These are phyloP conservation scores for Pteromalus puparum DNA, from an alignment of 1,140 invertebrate species.

Conservation along the genomic window DNA sequence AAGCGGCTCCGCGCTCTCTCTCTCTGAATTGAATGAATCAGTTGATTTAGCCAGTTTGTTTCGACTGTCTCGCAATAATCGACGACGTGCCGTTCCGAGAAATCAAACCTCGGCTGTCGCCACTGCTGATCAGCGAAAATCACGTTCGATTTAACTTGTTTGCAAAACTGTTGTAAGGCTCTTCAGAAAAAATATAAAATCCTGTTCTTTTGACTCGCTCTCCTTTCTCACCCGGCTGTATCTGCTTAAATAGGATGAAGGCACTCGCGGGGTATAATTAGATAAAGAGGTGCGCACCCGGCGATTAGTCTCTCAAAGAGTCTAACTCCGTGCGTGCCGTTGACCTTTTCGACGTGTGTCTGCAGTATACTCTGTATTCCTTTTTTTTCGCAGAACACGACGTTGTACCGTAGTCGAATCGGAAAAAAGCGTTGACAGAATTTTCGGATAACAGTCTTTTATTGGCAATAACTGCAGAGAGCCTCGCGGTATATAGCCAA, in stretches of 20 bases:
- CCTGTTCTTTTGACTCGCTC: background rate
- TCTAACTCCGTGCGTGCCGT: background rate
- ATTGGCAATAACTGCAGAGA: background rate
- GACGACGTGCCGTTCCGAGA: background rate
- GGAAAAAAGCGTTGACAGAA: background rate
- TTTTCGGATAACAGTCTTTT: background rate
- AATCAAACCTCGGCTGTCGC: background rate
- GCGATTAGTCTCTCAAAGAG: conserved; percentile 6
- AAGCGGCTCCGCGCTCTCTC: background rate
- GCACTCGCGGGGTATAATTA: conserved; percentile 21
- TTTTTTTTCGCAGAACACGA: background rate
- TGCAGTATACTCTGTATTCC: background rate
- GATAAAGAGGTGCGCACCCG: conserved; percentile 26
- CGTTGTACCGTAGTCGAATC: too few species aligned
- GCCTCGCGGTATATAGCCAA: background rate
- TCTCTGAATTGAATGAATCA: background rate
- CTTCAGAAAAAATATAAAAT: too few species aligned
- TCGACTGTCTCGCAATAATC: background rate
- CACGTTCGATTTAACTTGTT: too few species aligned
- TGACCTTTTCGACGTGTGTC: background rate
- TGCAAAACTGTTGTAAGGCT: too few species aligned
- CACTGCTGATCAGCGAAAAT: too few species aligned
- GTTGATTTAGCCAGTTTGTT: conserved; percentile 2
- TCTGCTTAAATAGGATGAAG: conserved; percentile 23
- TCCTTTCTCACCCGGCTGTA: background rate